Percentiles rank a stretch among this genome's conserved stretches.
phyloP scores from a whole-genome alignment of 2,888 invertebrate species.

The Eilema caniola region DNA sequence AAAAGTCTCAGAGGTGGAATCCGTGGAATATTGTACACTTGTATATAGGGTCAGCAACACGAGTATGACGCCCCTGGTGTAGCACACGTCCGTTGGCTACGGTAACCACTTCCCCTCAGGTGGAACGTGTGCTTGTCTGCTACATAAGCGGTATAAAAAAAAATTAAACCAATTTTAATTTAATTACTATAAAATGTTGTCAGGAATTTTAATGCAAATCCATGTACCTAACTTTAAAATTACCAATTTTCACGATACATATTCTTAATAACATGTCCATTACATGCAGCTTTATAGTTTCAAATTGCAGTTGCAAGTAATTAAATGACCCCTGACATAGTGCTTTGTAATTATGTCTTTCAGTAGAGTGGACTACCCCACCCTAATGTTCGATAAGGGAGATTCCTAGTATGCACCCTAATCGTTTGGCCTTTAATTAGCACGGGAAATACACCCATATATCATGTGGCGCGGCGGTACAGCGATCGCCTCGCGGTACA shows the following conservation, averaged over 20 bases:
- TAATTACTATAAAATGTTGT: too few species aligned
- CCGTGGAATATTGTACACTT: too few species aligned
- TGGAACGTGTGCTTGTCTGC: too few species aligned
- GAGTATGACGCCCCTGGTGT: too few species aligned
- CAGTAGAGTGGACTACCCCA: not conserved
- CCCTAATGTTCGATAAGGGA: not conserved
- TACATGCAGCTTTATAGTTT: not conserved
- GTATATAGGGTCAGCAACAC: too few species aligned
- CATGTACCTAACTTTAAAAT: too few species aligned
- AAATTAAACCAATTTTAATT: too few species aligned
- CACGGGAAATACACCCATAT: not conserved
- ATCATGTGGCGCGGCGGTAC: not conserved
- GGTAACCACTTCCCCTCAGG: too few species aligned
- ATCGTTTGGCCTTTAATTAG: not conserved
- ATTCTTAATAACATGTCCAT: not conserved
- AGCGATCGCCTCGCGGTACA: not conserved
- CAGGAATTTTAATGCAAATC: too few species aligned
- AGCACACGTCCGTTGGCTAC: too few species aligned
- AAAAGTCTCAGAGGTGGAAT: too few species aligned
- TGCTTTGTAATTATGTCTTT: slow-evolving; percentile 1
- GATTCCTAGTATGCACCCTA: not conserved
- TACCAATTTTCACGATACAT: not conserved
- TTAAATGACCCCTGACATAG: not conserved
- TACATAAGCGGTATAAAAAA: too few species aligned
- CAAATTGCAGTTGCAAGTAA: not conserved